Evolutionary conservation across 2,797 vertebrate species (phyloP).

Genomic region (Gymnoscopelus braueri): DNA sequence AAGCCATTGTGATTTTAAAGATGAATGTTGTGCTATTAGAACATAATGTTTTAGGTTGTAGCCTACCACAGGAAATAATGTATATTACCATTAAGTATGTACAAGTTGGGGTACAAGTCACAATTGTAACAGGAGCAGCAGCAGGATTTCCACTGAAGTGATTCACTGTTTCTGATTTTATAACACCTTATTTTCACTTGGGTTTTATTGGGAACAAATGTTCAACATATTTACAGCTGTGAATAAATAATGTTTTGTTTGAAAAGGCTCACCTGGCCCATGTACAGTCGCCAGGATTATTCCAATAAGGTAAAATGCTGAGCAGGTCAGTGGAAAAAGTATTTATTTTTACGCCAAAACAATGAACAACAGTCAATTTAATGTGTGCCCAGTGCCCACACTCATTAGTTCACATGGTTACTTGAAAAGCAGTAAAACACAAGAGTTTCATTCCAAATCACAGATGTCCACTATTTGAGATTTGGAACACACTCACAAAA

Average conservation of each 20-base stretch:
- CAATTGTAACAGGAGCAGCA: constrained; percentile 20
- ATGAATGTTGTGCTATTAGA: background rate
- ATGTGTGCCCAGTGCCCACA: constrained; percentile 2
- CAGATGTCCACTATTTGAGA: no score
- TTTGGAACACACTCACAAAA: no score
- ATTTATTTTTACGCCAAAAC: background rate
- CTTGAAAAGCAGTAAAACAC: background rate
- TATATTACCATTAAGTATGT: constrained; percentile 10
- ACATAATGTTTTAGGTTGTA: constrained; percentile 12
- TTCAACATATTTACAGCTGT: constrained; percentile 8
- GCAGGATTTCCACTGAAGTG: constrained; percentile 23
- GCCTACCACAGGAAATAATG: background rate
- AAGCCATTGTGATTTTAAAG: background rate
- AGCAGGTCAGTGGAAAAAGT: background rate
- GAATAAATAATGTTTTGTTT: constrained; percentile 29
- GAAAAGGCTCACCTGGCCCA: constrained; percentile 5
- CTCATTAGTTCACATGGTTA: background rate
- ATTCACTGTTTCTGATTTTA: constrained; percentile 15
- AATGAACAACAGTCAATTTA: constrained; percentile 4
- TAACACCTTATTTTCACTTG: constrained; percentile 2
- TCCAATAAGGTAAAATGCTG: constrained; percentile 10
- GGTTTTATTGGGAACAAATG: constrained; percentile 23
- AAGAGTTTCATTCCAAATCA: background rate
- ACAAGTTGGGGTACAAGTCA: constrained; percentile 14
- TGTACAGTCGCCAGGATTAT: background rate